These are phyloP conservation scores for Caenorhabditis virilis DNA, from an alignment of 2,888 invertebrate species.

Conservation along the genomic window DNA sequence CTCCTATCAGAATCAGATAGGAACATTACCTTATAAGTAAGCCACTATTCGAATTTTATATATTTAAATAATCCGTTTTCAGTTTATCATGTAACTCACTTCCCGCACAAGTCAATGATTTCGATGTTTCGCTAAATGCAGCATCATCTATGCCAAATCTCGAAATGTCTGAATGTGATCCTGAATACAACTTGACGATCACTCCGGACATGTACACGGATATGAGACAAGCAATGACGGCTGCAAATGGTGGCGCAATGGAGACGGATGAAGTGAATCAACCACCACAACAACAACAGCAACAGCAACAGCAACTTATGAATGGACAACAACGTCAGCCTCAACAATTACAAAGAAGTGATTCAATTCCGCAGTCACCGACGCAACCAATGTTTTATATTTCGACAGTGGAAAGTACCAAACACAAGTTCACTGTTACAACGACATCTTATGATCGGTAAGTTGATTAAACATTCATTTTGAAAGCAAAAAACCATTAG, in stretches of 20 bases:
- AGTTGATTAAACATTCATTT: too few relatives aligned
- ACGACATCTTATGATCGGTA: slow-evolving; percentile 40
- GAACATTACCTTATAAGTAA: slow-evolving; percentile 38
- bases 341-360: slow-evolving; percentile 1
- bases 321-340: slow-evolving; percentile 9
- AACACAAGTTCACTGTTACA: slow-evolving; percentile 60
- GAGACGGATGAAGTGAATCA: slow-evolving; percentile 25
- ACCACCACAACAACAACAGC: slow-evolving; percentile 10
- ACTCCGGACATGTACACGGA: slow-evolving; percentile 64
- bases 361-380: slow-evolving; percentile 35
- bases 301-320: too few relatives aligned
- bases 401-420: slow-evolving; percentile 50
- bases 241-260: slow-evolving; percentile 18
- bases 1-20: slow-evolving; percentile 34
- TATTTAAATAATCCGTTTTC: slow-evolving; percentile 9
- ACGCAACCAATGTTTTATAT: slow-evolving; percentile 54
- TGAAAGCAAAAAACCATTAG: too few relatives aligned
- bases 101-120: slow-evolving; percentile 43
- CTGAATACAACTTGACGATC: slow-evolving; percentile 65
- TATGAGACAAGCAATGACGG: slow-evolving; percentile 49
- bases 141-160: slow-evolving; percentile 55
- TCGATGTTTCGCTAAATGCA: slow-evolving; percentile 36
- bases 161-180: slow-evolving; percentile 57
- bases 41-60: slow-evolving; percentile 1
- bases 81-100: slow-evolving; percentile 55